Evolutionary conservation across 2,113 vertebrate species (phyloP).

Genomic region (Nerophis ophidion): DNA sequence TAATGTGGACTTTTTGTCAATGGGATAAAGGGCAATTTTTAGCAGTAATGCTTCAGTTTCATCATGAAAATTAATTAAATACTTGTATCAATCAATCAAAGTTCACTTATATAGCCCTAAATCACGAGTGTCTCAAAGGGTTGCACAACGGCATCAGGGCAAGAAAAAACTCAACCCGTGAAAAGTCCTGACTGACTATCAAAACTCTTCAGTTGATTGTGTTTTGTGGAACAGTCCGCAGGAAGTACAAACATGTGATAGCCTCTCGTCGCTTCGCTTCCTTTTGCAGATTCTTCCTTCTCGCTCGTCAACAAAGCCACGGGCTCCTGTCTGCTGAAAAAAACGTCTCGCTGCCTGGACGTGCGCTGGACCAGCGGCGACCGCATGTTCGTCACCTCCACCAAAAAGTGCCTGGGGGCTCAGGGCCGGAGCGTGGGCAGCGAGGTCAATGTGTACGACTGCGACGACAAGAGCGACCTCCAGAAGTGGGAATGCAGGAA

Average conservation of each 20-base stretch:
- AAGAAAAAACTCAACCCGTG: too few relatives aligned
- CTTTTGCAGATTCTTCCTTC: slow-evolving; percentile 45
- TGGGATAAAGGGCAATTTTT: too few relatives aligned
- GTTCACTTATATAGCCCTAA: too few relatives aligned
- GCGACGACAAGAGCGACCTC: slow-evolving; percentile 71
- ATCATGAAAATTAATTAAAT: too few relatives aligned
- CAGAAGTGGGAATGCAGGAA: slow-evolving; percentile 92
- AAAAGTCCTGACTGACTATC: too few relatives aligned
- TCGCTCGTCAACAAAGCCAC: slow-evolving; percentile 43
- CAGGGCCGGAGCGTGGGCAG: slow-evolving; percentile 75
- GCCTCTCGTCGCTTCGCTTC: background rate
- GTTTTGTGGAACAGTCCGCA: background rate
- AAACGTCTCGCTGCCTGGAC: slow-evolving; percentile 15
- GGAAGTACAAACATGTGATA: background rate
- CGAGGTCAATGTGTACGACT: slow-evolving; percentile 73
- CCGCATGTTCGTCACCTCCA: slow-evolving; percentile 70
- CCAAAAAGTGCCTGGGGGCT: slow-evolving; percentile 80
- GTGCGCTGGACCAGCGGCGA: slow-evolving; percentile 82
- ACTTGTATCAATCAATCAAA: too few relatives aligned
- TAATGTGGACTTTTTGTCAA: too few relatives aligned
- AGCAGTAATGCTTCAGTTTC: too few relatives aligned
- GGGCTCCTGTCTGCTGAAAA: slow-evolving; percentile 43
- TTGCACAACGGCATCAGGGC: too few relatives aligned
- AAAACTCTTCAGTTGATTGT: background rate
- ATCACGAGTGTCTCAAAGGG: too few relatives aligned